These are phyloP conservation scores for Lepidochrysops patricia DNA, from an alignment of 2,888 invertebrate genomes.

Conservation along the genomic window DNA sequence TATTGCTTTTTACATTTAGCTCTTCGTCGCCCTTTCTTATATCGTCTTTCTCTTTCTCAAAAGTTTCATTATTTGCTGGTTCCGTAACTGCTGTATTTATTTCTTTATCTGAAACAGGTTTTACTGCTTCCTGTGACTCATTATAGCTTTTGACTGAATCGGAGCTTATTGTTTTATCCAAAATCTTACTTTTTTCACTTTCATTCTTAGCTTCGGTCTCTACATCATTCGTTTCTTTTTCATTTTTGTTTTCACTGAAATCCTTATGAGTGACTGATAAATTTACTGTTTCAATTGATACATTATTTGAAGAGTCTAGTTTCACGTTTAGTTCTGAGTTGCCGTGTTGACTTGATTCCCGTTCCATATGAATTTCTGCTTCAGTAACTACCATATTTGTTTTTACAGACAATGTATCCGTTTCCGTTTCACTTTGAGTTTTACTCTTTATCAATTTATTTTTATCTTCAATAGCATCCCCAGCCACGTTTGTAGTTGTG, in stretches of 20 bases:
- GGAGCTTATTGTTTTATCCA: neutral
- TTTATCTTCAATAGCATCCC: constrained; percentile 39
- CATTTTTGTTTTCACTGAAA: constrained; percentile 33
- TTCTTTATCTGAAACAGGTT: constrained; percentile 4
- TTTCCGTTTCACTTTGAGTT: constrained; percentile 63
- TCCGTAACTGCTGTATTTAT: neutral
- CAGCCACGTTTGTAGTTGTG: constrained; percentile 19
- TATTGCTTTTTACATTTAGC: constrained; percentile 16
- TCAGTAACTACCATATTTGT: constrained; percentile 68
- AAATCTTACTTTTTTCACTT: neutral
- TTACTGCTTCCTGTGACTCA: neutral
- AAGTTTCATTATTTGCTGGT: constrained; percentile 1
- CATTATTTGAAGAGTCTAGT: constrained; percentile 60
- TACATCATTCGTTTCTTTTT: constrained; percentile 22
- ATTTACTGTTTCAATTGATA: constrained; percentile 60
- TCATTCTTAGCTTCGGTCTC: constrained; percentile 5
- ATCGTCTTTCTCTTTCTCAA: constrained; percentile 13
- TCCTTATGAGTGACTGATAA: constrained; percentile 52
- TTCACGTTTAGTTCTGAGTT: constrained; percentile 62
- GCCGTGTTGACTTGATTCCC: constrained; percentile 54
- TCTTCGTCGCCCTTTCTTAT: constrained; percentile 7
- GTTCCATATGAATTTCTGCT: constrained; percentile 70
- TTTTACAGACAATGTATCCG: constrained; percentile 62
- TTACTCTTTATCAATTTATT: constrained; percentile 40
- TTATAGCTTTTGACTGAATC: neutral